These are phyloP conservation scores for Bungarus multicinctus DNA, from an alignment of 2,113 vertebrate species.

Conservation along the genomic window DNA sequence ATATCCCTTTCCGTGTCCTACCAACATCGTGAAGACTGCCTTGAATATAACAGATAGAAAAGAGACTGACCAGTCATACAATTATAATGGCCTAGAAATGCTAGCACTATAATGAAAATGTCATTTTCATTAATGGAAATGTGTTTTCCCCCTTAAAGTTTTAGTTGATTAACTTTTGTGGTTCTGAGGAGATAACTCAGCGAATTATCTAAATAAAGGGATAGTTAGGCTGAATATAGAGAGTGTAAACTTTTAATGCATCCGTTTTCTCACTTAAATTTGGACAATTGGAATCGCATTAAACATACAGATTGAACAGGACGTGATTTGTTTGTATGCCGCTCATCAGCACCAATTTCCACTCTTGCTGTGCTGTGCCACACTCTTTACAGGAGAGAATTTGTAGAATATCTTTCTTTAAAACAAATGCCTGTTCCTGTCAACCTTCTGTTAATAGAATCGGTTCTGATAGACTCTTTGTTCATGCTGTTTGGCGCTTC, in stretches of 20 bases:
- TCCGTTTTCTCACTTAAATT: not conserved
- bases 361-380: conserved; percentile 23
- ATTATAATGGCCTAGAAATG: not conserved
- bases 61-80: not conserved
- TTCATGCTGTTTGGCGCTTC: conserved; percentile 72
- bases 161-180: conserved; percentile 3
- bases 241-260: not conserved
- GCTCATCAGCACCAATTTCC: no score
- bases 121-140: not conserved
- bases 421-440: conserved; percentile 75
- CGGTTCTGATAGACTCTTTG: conserved; percentile 81
- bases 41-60: not conserved
- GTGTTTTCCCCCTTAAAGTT: conserved; percentile 17
- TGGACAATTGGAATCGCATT: not conserved
- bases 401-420: conserved; percentile 67
- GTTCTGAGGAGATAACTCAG: not conserved
- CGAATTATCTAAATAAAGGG: conserved; percentile 3
- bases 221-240: not conserved
- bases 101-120: conserved; percentile 22
- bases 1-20: conserved; percentile 45
- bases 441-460: conserved; percentile 73
- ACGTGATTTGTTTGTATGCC: not conserved
- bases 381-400: not conserved
- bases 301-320: not conserved
- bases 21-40: conserved; percentile 31